Conservation (phyloP, 2,797 vertebrate species). For the Dallia pectoralis region DNA sequence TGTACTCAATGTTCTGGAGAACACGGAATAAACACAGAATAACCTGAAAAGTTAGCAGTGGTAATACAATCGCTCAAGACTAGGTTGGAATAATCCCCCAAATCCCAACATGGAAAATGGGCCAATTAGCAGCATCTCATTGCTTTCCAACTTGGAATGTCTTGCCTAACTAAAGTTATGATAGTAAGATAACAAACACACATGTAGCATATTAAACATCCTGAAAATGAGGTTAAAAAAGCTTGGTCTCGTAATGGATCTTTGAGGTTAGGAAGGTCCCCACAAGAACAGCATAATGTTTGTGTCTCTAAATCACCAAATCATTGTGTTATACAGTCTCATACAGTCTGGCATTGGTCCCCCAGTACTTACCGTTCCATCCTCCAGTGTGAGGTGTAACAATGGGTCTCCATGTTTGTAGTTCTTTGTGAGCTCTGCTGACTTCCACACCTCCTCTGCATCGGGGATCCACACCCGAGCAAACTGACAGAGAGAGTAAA, state of each 20-base stretch:
- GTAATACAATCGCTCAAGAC: background rate
- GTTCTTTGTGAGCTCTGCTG: slow-evolving; percentile 91
- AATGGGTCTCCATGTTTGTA: slow-evolving; percentile 87
- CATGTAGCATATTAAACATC: too few species aligned
- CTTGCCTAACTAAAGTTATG: too few species aligned
- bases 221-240: too few species aligned
- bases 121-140: too few species aligned
- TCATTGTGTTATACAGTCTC: slow-evolving; percentile 60
- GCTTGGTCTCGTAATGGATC: too few species aligned
- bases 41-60: background rate
- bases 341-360: slow-evolving; percentile 33
- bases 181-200: too few species aligned
- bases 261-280: too few species aligned
- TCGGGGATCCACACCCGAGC: slow-evolving; percentile 98
- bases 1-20: slow-evolving; percentile 82
- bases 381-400: slow-evolving; percentile 88
- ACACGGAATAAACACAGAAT: background rate
- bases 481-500: slow-evolving; percentile 71
- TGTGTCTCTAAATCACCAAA: background rate
- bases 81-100: too few species aligned
- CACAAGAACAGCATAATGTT: too few species aligned
- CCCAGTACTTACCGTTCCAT: slow-evolving; percentile 80
- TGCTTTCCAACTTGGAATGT: too few species aligned
- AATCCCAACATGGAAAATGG: too few species aligned
- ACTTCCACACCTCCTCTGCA: slow-evolving; percentile 95